Evolutionary conservation across 2,888 invertebrate genomes (phyloP).

Genomic region (Drosophila mimetica): DNA sequence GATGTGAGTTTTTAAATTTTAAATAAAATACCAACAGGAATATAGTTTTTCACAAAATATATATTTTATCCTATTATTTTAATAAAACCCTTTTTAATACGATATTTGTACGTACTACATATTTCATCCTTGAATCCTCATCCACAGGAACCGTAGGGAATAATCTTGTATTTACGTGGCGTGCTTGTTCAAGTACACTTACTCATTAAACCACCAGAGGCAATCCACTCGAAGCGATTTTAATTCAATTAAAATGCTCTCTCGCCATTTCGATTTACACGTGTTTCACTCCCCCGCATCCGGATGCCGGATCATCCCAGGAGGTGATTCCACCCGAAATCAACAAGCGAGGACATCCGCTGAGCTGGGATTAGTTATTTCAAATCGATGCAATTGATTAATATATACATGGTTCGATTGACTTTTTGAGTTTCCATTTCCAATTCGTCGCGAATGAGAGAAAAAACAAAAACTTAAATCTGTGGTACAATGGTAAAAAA

Average conservation of each 20-base stretch:
- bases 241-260: constrained; percentile 39
- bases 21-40: too few species aligned
- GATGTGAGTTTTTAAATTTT: too few species aligned
- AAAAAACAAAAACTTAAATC: too few species aligned
- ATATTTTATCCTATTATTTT: not conserved
- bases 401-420: not conserved
- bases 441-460: not conserved
- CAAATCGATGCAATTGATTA: constrained; percentile 1
- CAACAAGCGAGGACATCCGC: not conserved
- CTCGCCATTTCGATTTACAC: not conserved
- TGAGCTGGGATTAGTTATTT: constrained; percentile 10
- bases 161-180: constrained; percentile 7
- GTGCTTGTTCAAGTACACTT: constrained; percentile 8
- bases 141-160: not conserved
- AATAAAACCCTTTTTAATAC: not conserved
- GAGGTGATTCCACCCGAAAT: not conserved
- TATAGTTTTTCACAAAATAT: too few species aligned
- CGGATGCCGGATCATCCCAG: not conserved
- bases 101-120: not conserved
- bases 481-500: too few species aligned
- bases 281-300: not conserved
- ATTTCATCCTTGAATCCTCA: constrained; percentile 9
- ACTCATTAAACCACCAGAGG: constrained; percentile 10
- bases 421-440: not conserved
- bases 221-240: constrained; percentile 22